phyloP scores from a whole-genome alignment of 2,113 vertebrate genomes.

The Gasterosteus aculeatus region DNA sequence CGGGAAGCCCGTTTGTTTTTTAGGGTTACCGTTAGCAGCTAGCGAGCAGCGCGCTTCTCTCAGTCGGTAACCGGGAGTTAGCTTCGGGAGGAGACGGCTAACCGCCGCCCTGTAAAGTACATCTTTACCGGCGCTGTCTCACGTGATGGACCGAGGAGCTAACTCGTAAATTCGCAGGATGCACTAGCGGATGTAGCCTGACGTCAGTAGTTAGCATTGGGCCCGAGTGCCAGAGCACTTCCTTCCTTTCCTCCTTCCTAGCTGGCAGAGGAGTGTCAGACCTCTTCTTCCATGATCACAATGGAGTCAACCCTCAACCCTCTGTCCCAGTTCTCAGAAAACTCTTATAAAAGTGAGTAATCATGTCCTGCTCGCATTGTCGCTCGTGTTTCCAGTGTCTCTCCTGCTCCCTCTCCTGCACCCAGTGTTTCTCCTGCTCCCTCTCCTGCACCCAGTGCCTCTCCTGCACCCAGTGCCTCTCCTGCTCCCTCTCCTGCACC shows the following conservation, averaged over 20 bases:
- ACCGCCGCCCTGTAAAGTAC: background rate
- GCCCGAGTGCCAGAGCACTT: conserved; percentile 35
- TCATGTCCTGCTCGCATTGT: no score
- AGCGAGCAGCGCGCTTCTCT: conserved; percentile 8
- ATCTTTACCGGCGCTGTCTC: background rate
- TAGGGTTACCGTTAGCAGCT: conserved; percentile 17
- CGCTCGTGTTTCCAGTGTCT: background rate
- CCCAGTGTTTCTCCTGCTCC: background rate
- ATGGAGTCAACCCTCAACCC: conserved; percentile 61
- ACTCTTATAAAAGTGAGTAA: conserved; percentile 75
- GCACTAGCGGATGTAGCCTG: conserved; percentile 18
- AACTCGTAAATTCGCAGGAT: background rate
- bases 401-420: background rate
- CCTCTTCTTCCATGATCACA: conserved; percentile 24
- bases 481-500: background rate
- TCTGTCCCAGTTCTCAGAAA: conserved; percentile 58
- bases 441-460: no score
- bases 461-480: no score
- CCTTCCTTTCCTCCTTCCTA: background rate
- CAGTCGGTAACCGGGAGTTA: background rate
- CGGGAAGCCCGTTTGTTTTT: conserved; percentile 36
- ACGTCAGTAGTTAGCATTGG: conserved; percentile 33
- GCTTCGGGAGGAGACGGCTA: conserved; percentile 4
- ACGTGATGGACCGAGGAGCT: conserved; percentile 2
- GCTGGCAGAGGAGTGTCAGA: background rate